A percentile compares a stretch with the other conserved stretches of the same genome.
Conservation (phyloP, 2,113 vertebrate species). For the Taxidea taxus region DNA sequence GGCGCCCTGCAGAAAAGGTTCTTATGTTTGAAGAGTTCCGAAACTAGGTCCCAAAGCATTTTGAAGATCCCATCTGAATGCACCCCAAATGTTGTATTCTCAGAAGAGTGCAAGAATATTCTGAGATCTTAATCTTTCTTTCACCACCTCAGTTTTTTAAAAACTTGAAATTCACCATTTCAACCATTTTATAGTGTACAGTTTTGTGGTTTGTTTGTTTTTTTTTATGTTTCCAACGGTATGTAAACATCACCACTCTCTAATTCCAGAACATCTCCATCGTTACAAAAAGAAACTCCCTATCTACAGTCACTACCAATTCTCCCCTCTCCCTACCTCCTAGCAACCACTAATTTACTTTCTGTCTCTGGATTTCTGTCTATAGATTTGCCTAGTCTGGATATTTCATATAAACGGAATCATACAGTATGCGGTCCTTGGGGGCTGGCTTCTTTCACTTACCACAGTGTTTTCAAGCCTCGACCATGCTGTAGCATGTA, state of each 20-base stretch:
- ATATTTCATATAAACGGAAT: neutral
- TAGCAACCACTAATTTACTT: neutral
- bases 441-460: conserved; percentile 9
- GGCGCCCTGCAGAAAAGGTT: neutral
- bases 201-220: neutral
- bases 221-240: neutral
- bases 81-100: neutral
- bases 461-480: neutral
- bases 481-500: neutral
- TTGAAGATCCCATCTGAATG: neutral
- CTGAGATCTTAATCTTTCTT: neutral
- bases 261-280: neutral
- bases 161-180: neutral
- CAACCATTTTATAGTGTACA: neutral
- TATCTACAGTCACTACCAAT: neutral
- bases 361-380: neutral
- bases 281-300: neutral
- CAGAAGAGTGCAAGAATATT: conserved; percentile 10
- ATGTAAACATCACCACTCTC: neutral
- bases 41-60: neutral
- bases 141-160: conserved; percentile 15
- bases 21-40: neutral
- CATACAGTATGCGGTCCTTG: neutral
- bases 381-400: neutral
- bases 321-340: neutral